phyloP scores from a whole-genome alignment of 2,888 invertebrate species.

The Drosophila ochracea region DNA sequence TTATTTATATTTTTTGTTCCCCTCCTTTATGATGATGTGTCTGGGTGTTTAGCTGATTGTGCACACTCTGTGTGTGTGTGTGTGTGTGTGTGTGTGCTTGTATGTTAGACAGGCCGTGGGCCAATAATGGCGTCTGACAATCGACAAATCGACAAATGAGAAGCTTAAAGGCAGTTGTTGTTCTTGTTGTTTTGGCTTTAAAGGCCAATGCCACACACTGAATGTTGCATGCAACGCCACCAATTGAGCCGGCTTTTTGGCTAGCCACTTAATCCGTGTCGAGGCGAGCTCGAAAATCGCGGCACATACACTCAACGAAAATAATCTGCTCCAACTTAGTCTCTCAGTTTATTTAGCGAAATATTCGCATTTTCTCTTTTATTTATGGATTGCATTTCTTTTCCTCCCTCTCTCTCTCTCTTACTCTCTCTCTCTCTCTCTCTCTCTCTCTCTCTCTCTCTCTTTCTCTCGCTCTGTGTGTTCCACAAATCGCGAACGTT shows the following conservation, averaged over 20 bases:
- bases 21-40: background rate
- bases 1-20: slow-evolving; percentile 29
- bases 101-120: slow-evolving; percentile 46
- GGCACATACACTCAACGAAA: slow-evolving; percentile 10
- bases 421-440: background rate
- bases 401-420: background rate
- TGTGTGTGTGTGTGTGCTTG: slow-evolving; percentile 48
- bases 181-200: slow-evolving; percentile 28
- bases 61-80: slow-evolving; percentile 9
- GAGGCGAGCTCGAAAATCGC: background rate
- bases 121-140: slow-evolving; percentile 35
- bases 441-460: background rate
- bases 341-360: background rate
- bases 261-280: slow-evolving; percentile 23
- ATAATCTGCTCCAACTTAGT: background rate
- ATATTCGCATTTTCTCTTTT: background rate
- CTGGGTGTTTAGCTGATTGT: slow-evolving; percentile 11
- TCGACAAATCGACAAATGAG: slow-evolving; percentile 34
- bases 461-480: background rate
- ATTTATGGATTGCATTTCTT: background rate
- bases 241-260: slow-evolving; percentile 59
- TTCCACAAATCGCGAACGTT: background rate
- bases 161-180: slow-evolving; percentile 31
- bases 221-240: slow-evolving; percentile 39
- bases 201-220: slow-evolving; percentile 63